Percentiles rank a stretch among this genome's conserved stretches.
Conservation (phyloP, 2,113 vertebrate species). For the Hemiscyllium ocellatum region DNA sequence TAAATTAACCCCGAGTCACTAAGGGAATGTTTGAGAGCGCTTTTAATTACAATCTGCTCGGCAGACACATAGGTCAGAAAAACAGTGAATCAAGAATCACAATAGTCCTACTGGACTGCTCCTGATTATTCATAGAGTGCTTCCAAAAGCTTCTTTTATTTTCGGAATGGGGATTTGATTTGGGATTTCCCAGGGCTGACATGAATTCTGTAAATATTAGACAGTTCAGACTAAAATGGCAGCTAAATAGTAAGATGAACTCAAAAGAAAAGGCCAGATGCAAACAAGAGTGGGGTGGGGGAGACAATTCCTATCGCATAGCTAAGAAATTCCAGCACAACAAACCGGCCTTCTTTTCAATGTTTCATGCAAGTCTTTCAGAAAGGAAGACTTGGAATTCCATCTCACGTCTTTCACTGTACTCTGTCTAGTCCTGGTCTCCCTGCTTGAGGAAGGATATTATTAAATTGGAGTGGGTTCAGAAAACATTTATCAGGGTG, state of each 20-base stretch:
- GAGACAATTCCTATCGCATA: too few species aligned
- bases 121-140: neutral
- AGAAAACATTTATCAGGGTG: too few species aligned
- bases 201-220: neutral
- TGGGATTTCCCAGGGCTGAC: neutral
- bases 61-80: conserved; percentile 34
- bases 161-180: neutral
- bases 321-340: neutral
- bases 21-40: conserved; percentile 25
- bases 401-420: neutral
- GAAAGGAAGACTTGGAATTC: neutral
- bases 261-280: neutral
- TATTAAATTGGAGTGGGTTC: too few species aligned
- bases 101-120: neutral
- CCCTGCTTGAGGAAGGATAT: too few species aligned
- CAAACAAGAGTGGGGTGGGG: neutral
- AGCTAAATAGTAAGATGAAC: neutral
- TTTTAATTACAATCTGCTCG: conserved; percentile 43
- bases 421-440: neutral
- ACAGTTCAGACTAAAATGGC: neutral
- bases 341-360: neutral
- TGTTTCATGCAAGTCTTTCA: neutral
- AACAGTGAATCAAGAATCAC: conserved; percentile 5
- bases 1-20: conserved; percentile 42
- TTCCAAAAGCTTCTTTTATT: neutral